A percentile compares a stretch with the other conserved stretches of the same genome.
Conservation (phyloP, 2,113 vertebrate species). For the Hiodon tergisus region DNA sequence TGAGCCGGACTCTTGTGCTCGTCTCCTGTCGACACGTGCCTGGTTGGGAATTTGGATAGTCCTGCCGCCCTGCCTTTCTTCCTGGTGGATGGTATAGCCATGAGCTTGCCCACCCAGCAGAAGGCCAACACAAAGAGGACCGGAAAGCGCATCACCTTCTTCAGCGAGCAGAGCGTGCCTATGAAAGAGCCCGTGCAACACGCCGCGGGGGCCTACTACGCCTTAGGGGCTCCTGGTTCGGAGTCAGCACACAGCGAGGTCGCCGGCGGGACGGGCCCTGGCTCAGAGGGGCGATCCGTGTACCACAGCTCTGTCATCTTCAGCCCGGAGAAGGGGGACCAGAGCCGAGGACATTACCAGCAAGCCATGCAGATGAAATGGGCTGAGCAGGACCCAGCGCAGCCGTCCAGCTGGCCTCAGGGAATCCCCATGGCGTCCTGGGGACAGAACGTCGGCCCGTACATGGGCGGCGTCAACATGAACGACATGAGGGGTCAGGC, state of each 20-base stretch:
- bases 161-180: constrained; percentile 67
- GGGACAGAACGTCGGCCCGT: constrained; percentile 71
- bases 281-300: constrained; percentile 59
- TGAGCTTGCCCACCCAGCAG: constrained; percentile 90
- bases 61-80: background rate
- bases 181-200: constrained; percentile 77
- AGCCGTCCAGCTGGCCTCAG: constrained; percentile 71
- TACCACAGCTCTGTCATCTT: constrained; percentile 83
- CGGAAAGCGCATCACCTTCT: constrained; percentile 84
- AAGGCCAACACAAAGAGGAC: constrained; percentile 83
- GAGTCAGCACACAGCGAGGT: constrained; percentile 60
- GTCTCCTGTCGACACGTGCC: background rate
- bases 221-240: constrained; percentile 60
- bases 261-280: constrained; percentile 45
- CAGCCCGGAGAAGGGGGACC: constrained; percentile 74
- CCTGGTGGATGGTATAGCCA: constrained; percentile 67
- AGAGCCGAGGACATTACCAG: constrained; percentile 76
- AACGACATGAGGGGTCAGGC: constrained; percentile 63
- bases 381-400: constrained; percentile 60
- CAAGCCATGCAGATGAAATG: constrained; percentile 77
- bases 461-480: constrained; percentile 64
- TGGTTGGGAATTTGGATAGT: background rate
- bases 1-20: background rate
- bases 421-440: constrained; percentile 64
- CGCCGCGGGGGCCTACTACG: constrained; percentile 73